Percentiles rank a stretch among this genome's conserved stretches.
Conservation (phyloP, 2,797 vertebrate genomes). For the Micropoecilia bifurca region DNA sequence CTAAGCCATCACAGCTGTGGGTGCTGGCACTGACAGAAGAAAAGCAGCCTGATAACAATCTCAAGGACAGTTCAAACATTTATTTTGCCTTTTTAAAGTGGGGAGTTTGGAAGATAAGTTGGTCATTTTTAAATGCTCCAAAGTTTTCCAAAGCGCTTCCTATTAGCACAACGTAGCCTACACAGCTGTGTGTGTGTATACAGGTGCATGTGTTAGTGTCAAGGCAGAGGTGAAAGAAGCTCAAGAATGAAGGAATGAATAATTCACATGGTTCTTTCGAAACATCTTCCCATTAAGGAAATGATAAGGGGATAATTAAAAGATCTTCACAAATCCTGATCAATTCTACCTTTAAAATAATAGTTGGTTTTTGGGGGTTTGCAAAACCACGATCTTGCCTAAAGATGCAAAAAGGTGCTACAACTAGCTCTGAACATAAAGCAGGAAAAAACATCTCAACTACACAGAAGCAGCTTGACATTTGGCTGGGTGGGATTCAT, state of each 20-base stretch:
- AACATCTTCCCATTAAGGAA: not conserved
- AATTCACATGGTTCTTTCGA: not conserved
- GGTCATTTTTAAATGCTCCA: not conserved
- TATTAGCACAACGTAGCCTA: not conserved
- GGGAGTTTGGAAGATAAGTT: not conserved
- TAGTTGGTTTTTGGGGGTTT: not conserved
- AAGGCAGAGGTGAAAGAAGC: not conserved
- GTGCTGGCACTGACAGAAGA: slow-evolving; percentile 31
- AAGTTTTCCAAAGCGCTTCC: not conserved
- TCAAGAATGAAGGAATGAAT: not conserved
- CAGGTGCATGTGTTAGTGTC: not conserved
- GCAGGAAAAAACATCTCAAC: no score
- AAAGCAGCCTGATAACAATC: slow-evolving; percentile 23
- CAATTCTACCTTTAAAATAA: not conserved
- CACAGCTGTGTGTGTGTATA: not conserved
- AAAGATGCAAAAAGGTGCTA: no score
- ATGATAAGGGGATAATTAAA: not conserved
- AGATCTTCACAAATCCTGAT: not conserved
- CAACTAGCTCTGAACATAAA: no score
- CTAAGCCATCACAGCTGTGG: slow-evolving; percentile 46
- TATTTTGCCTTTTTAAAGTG: not conserved
- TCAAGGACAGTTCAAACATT: slow-evolving; percentile 30
- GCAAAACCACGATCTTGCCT: not conserved
- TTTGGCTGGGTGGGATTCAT: not conserved
- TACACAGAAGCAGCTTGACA: no score